A percentile compares a stretch with the other conserved stretches of the same genome.
phyloP scores from a whole-genome alignment of 2,113 vertebrate species.

The Microcebus griseorufus region DNA sequence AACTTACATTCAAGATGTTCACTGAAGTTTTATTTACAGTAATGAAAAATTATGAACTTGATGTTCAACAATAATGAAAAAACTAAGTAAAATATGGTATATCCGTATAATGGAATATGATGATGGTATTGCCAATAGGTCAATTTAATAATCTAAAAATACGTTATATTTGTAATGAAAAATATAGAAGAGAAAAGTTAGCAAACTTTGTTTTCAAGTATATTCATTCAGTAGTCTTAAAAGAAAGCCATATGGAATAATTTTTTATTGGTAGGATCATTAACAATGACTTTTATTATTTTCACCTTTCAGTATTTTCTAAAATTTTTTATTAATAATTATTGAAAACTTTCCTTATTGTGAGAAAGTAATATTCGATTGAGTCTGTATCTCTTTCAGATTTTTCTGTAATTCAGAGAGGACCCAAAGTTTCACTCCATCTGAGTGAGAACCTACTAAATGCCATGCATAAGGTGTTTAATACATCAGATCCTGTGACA shows the following conservation, averaged over 20 bases:
- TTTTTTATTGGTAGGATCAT: neutral
- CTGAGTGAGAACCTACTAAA: neutral
- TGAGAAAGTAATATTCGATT: neutral
- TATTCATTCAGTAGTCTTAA: neutral
- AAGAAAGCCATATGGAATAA: neutral
- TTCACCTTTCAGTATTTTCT: neutral
- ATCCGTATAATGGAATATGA: neutral
- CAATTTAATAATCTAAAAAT: neutral
- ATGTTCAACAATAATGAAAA: neutral
- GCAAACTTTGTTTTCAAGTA: neutral
- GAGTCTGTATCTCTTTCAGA: neutral
- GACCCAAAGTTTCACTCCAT: neutral
- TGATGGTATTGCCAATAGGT: neutral
- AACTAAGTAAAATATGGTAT: neutral
- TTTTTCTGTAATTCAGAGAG: neutral
- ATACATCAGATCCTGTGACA: neutral
- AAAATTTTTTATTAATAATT: neutral
- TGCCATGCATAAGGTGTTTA: neutral
- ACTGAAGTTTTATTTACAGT: neutral
- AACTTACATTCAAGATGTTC: neutral
- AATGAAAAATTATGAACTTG: neutral
- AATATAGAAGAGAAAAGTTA: neutral
- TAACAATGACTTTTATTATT: neutral
- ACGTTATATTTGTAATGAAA: neutral
- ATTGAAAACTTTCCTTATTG: slow-evolving; percentile 10